Base-by-base conservation (phyloP, 1,140 invertebrate genomes). In the Pseudoatta argentina region DNA sequence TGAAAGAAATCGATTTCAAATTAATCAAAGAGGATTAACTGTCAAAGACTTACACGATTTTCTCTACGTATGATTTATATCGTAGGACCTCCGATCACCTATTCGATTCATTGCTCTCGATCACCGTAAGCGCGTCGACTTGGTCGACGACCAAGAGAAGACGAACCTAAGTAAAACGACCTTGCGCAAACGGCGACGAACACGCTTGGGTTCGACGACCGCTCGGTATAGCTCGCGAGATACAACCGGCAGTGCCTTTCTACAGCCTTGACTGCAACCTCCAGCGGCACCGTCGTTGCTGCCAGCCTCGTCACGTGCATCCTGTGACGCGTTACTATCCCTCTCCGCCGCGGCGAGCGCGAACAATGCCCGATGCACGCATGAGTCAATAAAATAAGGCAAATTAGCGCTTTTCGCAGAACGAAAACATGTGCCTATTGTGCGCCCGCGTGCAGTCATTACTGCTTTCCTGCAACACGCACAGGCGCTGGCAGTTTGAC, bases 241-340 rank as follows among this genome's bases (percentile, higher is more conserved):
- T 86, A 75, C 81, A 82, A 89, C 66, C 66, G 87, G 81, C 61
- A 75, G 83, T 83, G 86, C 89, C 89, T 91, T 91, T 91, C 88
- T 86, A 90, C 86, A 90, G 82, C 89, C 89, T 91, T 91, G 89
- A 91, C 89, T 91, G 88, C 88, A 90, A 90, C 89, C 89, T 90
- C 89, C 72, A 86, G 64, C 77, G 24, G 30, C 44, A 24, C 14
- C 39, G 21, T 72, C 78, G 34, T 10, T 57, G 72, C 69, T 24
- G 59, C 57, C 77, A 61, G 53, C 57, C 27, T 77, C 64, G 83
- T 89, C 87, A 79, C 88, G 88, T 89, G 88, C 72, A 48, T 72
- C 66, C 79, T 75, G 86, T 89, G 85, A 89, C 85, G 67, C 69
- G 61, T 88, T 44, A 63, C 79, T 81, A 55, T 86, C 87, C 67